phyloP scores from a whole-genome alignment of 2,113 vertebrate genomes.

The Donacobius atricapilla region DNA sequence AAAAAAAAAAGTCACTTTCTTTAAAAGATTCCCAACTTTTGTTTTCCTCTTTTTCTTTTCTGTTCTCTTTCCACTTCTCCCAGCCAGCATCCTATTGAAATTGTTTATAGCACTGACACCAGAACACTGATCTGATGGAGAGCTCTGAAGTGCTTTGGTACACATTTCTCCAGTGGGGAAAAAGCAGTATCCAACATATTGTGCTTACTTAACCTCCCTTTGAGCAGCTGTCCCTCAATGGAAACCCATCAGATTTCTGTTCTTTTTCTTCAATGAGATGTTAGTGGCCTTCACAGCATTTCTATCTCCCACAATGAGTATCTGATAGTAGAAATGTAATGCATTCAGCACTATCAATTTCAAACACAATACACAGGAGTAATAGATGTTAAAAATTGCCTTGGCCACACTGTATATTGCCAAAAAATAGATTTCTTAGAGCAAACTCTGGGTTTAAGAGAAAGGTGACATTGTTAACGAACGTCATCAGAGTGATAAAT shows the following conservation, averaged over 20 bases:
- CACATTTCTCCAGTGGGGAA: not conserved
- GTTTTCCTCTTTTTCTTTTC: not conserved
- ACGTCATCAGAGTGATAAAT: not conserved
- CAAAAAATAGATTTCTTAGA: constrained; percentile 40
- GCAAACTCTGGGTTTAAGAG: constrained; percentile 23
- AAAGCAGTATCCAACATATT: not conserved
- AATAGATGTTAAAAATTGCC: constrained; percentile 46
- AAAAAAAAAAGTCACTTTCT: not conserved
- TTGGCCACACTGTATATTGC: not conserved
- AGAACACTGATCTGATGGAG: not conserved
- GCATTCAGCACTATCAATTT: constrained; percentile 30
- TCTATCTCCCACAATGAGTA: not conserved
- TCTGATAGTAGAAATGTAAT: not conserved
- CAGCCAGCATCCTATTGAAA: not conserved
- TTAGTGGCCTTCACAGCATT: not conserved
- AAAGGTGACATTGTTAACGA: constrained; percentile 45
- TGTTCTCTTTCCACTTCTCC: not conserved
- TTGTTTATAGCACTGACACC: not conserved
- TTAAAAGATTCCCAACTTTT: fast-evolving
- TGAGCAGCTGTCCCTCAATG: not conserved
- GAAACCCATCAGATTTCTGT: constrained; percentile 14
- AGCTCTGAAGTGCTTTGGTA: not conserved
- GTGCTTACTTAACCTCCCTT: constrained; percentile 35
- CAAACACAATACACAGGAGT: constrained; percentile 34
- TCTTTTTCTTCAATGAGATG: not conserved